Evolutionary conservation across 2,113 vertebrate genomes (phyloP), one percentile per base, ranked within the genome.

Genomic region (Pterocles burchelli): DNA sequence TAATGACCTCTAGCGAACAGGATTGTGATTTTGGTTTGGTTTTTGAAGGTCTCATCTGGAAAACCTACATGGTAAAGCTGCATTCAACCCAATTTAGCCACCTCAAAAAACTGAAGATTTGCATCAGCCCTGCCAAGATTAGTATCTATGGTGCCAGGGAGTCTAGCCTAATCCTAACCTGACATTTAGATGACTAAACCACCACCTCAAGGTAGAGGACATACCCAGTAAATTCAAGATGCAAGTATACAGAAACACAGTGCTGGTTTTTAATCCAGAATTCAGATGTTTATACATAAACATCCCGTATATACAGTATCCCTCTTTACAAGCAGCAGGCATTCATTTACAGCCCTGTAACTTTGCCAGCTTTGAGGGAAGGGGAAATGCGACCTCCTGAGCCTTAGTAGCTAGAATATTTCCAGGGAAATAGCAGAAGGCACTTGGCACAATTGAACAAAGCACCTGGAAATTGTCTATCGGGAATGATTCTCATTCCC

Each of bases 81-180:
- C 73, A 5, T 61, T 93, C 83, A 70, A n/a, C 61, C 77, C 68
- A 55, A 67, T 90, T 90, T 33, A 81, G 75, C 87, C 62, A 62
- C 81, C 61, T 81, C 72, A 77, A 88, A 90, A 76, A 79, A 67
- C 33, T 38, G 72, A 82, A 78, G 46, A 62, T 84, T 89, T 90
- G 95, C 92, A 92, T 90, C 67, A 52, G 58, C 76, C 73, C 73
- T 78, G 78, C 95, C 77, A 95, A 85, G 92, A 95, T 95, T 89
- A 91, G 94, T 68, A 70, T 87, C 74, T 51, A 84, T 73, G 91
- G 95, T 96, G 93, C 94, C 94, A 96, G 52, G 76, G 75, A 91
- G 93, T 97, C 93, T 97, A 52, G 93, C 90, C 89, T 88, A 48
- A 79, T 86, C 90, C 93, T 73, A 78, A 94, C 92, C 95, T 87